Percentiles rank a stretch among this genome's conserved stretches.
Conservation (phyloP, 2,888 invertebrate genomes). For the Diarsia brunnea region DNA sequence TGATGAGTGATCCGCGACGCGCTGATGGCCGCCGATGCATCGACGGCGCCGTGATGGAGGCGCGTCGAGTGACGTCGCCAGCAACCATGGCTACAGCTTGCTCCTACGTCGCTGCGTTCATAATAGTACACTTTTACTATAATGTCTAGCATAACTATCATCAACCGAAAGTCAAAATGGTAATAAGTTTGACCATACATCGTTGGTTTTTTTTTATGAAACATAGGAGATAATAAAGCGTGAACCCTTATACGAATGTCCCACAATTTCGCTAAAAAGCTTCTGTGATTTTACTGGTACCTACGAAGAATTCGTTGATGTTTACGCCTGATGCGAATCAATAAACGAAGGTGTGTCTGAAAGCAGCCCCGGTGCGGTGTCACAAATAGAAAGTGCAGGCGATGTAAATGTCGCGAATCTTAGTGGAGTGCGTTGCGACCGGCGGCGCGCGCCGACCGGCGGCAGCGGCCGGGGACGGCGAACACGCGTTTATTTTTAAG, state of each 20-base stretch:
- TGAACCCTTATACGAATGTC: not conserved
- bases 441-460: constrained; percentile 45
- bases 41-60: constrained; percentile 88
- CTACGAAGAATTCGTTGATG: constrained; percentile 12
- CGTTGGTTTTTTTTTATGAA: not conserved
- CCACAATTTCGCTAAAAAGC: constrained; percentile 16
- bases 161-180: not conserved
- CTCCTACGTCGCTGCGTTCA: constrained; percentile 66
- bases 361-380: constrained; percentile 73
- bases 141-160: not conserved
- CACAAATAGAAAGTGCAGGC: constrained; percentile 87
- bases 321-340: constrained; percentile 32
- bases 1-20: constrained; percentile 91
- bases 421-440: constrained; percentile 56
- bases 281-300: constrained; percentile 4
- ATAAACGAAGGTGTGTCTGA: constrained; percentile 52
- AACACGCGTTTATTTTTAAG: constrained; percentile 81
- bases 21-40: constrained; percentile 90
- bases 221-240: not conserved
- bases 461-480: constrained; percentile 65
- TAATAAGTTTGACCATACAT: not conserved
- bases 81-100: constrained; percentile 82
- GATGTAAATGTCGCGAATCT: constrained; percentile 85
- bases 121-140: constrained; percentile 56
- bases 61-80: constrained; percentile 88